A percentile compares a stretch with the other conserved stretches of the same genome.
These are phyloP conservation scores for Acleris literana DNA, from an alignment of 2,888 invertebrate genomes.

Conservation along the genomic window DNA sequence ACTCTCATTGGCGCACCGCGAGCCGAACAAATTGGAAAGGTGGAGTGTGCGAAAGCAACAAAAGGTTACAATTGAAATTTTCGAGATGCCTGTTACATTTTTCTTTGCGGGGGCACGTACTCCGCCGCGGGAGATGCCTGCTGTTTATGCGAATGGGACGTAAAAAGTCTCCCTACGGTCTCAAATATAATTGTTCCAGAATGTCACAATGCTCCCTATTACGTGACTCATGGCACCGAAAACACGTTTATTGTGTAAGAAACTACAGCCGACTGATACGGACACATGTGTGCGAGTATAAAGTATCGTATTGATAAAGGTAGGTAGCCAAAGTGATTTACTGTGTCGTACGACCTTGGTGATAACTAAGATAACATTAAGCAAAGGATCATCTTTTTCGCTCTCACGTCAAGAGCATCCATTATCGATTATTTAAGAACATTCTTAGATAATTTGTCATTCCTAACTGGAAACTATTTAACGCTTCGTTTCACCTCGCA, in stretches of 20 bases:
- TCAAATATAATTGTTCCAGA: conserved; percentile 65
- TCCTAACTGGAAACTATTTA: conserved; percentile 17
- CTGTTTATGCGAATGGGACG: conserved; percentile 58
- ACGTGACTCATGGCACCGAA: conserved; percentile 57
- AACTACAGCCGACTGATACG: conserved; percentile 2
- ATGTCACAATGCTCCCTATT: conserved; percentile 55
- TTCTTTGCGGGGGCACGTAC: conserved; percentile 75
- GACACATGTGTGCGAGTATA: conserved; percentile 1
- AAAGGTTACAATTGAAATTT: conserved; percentile 80
- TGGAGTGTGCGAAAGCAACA: conserved; percentile 65
- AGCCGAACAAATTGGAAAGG: conserved; percentile 74
- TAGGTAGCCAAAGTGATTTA: background rate
- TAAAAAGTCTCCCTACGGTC: conserved; percentile 55
- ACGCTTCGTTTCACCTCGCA: conserved; percentile 5
- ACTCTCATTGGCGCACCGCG: conserved; percentile 66
- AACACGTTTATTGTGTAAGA: conserved; percentile 8
- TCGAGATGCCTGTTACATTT: conserved; percentile 77
- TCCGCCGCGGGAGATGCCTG: conserved; percentile 62
- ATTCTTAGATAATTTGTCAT: conserved; percentile 14
- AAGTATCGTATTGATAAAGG: background rate
- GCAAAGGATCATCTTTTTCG: background rate
- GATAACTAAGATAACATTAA: background rate
- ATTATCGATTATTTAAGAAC: background rate
- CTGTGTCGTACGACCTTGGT: background rate
- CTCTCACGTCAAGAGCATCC: background rate